Conservation (phyloP, 1,140 invertebrate species). For the Drosophila ironensis region DNA sequence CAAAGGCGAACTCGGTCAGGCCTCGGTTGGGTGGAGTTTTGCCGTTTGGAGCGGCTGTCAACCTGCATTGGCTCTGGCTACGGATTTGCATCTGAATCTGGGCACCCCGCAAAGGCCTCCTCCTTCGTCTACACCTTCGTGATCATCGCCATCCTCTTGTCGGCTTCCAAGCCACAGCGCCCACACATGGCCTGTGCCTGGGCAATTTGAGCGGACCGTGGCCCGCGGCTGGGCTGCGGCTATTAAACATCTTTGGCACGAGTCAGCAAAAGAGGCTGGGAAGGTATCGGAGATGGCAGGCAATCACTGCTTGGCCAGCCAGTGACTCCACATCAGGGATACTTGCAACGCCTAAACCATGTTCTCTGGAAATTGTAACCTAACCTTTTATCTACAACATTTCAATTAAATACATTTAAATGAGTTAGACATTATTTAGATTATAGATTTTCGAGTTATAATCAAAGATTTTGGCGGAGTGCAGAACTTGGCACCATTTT, state of each 20-base stretch:
- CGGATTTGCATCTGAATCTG: conserved; percentile 4
- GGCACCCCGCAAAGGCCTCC: conserved; percentile 14
- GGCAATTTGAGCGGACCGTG: conserved; percentile 46
- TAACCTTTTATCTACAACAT: too few relatives aligned
- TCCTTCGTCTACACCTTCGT: conserved; percentile 1
- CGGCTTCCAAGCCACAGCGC: conserved; percentile 33
- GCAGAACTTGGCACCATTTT: too few relatives aligned
- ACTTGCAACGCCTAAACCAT: not conserved
- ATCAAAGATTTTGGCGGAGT: too few relatives aligned
- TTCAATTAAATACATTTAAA: too few relatives aligned
- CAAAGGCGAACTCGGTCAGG: conserved; percentile 72
- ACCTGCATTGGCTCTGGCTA: conserved; percentile 53
- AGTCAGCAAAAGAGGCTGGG: conserved; percentile 31
- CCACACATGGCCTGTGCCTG: conserved; percentile 51
- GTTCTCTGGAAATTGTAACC: too few relatives aligned
- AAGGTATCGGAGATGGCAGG: conserved; percentile 14
- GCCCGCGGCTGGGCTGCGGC: conserved; percentile 43
- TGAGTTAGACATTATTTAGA: not conserved
- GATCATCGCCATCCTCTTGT: not conserved
- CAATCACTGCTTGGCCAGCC: not conserved
- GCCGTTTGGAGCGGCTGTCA: conserved; percentile 54
- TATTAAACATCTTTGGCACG: conserved; percentile 75
- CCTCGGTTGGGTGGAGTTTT: conserved; percentile 53
- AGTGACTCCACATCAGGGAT: conserved; percentile 10
- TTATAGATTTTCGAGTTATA: too few relatives aligned